Conservation (phyloP, 2,888 invertebrate species). For the Parnassius mnemosyne region DNA sequence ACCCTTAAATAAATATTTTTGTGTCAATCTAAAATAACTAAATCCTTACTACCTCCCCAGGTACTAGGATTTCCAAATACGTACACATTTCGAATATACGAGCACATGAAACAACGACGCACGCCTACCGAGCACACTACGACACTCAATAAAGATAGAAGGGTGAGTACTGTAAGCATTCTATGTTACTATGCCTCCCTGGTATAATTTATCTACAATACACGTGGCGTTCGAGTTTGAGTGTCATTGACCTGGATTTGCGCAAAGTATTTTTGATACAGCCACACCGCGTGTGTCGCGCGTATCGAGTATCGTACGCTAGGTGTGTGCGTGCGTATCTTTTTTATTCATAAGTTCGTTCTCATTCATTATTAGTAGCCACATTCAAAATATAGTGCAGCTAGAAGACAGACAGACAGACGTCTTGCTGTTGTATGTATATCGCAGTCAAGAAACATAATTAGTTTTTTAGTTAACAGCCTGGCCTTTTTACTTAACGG, state of each 20-base stretch:
- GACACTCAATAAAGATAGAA: slow-evolving; percentile 74
- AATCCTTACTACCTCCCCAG: slow-evolving; percentile 53
- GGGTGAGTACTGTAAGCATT: slow-evolving; percentile 69
- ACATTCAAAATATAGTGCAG: too few species aligned
- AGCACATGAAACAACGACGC: slow-evolving; percentile 80
- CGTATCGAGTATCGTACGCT: background rate
- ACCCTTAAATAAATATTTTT: too few species aligned
- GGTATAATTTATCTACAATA: slow-evolving; percentile 49
- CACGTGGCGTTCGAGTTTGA: slow-evolving; percentile 43
- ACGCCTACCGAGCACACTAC: slow-evolving; percentile 74
- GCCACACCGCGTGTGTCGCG: background rate
- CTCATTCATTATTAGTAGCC: too few species aligned
- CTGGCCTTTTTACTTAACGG: too few species aligned
- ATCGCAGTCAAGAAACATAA: too few species aligned
- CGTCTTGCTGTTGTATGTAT: too few species aligned
- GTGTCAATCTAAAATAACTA: too few species aligned
- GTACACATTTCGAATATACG: slow-evolving; percentile 83
- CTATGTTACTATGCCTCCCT: slow-evolving; percentile 43
- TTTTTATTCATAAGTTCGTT: too few species aligned
- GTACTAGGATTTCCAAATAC: slow-evolving; percentile 83
- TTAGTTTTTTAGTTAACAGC: too few species aligned
- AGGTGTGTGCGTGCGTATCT: background rate
- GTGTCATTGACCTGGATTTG: slow-evolving; percentile 20
- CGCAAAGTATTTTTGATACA: background rate
- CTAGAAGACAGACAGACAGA: too few species aligned